A percentile compares a stretch with the other conserved stretches of the same genome.
These are phyloP conservation scores for Asteroscopus sphinx DNA, from an alignment of 2,888 invertebrate species.

Conservation along the genomic window DNA sequence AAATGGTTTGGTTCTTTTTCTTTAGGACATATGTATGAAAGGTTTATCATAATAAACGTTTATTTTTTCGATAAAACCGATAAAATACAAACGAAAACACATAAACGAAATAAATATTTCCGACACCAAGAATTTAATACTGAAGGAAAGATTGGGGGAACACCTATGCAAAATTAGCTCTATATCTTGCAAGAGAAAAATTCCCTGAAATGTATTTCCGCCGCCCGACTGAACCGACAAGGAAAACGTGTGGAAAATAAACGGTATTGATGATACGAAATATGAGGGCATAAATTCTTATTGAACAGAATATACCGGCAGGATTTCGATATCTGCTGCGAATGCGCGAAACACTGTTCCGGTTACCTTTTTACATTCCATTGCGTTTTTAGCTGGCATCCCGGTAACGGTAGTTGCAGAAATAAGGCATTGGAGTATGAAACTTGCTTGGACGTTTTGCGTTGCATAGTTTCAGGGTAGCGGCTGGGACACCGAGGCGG, in stretches of 20 bases:
- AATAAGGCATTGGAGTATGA: constrained; percentile 47
- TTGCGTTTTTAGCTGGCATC: constrained; percentile 52
- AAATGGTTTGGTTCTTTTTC: too few species aligned
- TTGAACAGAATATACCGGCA: constrained; percentile 59
- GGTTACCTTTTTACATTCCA: constrained; percentile 53
- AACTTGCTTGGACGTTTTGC: constrained; percentile 18
- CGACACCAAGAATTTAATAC: constrained; percentile 38
- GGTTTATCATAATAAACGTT: too few species aligned
- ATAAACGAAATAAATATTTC: constrained; percentile 29
- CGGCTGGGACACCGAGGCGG: constrained; percentile 10
- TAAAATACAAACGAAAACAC: constrained; percentile 11
- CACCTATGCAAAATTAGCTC: constrained; percentile 60
- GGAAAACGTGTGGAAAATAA: constrained; percentile 68
- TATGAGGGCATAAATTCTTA: constrained; percentile 70
- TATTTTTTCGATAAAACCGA: too few species aligned
- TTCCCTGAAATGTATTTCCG: constrained; percentile 59
- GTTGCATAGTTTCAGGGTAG: constrained; percentile 20
- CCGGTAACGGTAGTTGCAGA: constrained; percentile 31
- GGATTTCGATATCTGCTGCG: constrained; percentile 49
- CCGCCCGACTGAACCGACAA: constrained; percentile 65
- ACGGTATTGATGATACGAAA: constrained; percentile 73
- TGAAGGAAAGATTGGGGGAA: constrained; percentile 41
- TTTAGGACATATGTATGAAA: too few species aligned
- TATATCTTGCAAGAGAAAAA: constrained; percentile 59
- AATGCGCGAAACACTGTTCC: constrained; percentile 49